Base-by-base conservation (phyloP, 2,888 invertebrate genomes). In the Chouioia cunea region DNA sequence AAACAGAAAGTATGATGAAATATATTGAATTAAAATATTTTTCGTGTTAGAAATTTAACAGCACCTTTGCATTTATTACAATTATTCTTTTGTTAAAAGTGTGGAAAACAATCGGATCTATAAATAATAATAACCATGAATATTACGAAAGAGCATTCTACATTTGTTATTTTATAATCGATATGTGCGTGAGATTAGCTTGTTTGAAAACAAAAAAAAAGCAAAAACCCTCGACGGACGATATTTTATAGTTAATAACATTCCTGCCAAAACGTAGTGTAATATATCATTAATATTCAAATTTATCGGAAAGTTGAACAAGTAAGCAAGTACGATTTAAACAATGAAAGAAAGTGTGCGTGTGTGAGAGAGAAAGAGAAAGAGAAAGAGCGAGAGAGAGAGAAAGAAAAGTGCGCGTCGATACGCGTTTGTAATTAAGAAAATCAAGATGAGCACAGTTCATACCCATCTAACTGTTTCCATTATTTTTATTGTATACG, bases 201-300 rank as follows among this genome's bases (percentile, higher is more conserved):
- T 47, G 36, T 58, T 64, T 22, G 15, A 65, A 43, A 66, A 6
- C n/a, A 20, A 36, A 27, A 56, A 23, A 18, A 57, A 20, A 44
- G 44, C 3, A 54, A 27, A 6, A 54, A 65, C 27, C 57, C 63
- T 58, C 23, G 65, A 73, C 58, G 54, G 66, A 65, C 52, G 63
- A 69, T 73, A 70, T 66, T 70, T 66, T 80, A 79, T 80, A 81
- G 79, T 81, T 81, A 79, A 71, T 76, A 76, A 83, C 79, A 84
- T 84, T 84, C 84, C 83, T 84, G 83, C 84, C 84, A 84, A 84
- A 84, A 81, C 53, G 79, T 81, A 83, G 81, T 80, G 78, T 81
- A 81, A 78, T 80, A 77, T 78, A 65, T 58, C 43, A 44, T 50
- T 44, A 62, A 79, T 80, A 82, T 79, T 79, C 74, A 82, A 82